Conservation (phyloP, 2,113 vertebrate genomes). For the Calyptommatus sinebrachiatus region DNA sequence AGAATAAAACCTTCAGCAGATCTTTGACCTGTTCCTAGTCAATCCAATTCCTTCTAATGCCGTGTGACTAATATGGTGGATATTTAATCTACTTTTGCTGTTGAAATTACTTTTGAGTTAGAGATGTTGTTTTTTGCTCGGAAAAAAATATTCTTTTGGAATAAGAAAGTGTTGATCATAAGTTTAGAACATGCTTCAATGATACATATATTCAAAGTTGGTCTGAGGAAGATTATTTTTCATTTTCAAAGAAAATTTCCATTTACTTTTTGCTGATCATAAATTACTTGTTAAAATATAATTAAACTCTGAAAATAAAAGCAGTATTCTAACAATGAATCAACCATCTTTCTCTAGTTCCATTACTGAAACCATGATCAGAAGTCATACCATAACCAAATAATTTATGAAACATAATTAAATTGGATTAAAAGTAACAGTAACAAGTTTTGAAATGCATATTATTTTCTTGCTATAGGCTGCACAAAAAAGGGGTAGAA, state of each 20-base stretch:
- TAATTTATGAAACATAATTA: conserved; percentile 58
- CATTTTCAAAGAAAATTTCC: conserved; percentile 41
- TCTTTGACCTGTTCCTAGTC: conserved; percentile 74
- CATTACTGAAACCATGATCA: conserved; percentile 50
- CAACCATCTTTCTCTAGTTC: conserved; percentile 42
- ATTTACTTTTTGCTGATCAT: conserved; percentile 54
- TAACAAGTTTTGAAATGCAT: conserved; percentile 3
- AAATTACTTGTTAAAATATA: conserved; percentile 43
- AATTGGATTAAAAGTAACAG: conserved; percentile 40
- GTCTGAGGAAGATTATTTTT: conserved; percentile 26
- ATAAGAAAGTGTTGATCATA: conserved; percentile 71
- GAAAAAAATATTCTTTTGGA: conserved; percentile 67
- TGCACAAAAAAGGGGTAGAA: conserved; percentile 8
- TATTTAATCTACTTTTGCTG: conserved; percentile 79
- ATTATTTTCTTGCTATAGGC: neutral
- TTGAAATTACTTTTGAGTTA: conserved; percentile 74
- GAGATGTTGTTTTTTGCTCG: conserved; percentile 49
- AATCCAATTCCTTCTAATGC: conserved; percentile 80
- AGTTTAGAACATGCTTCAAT: conserved; percentile 65
- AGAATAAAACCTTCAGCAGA: conserved; percentile 73
- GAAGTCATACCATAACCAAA: conserved; percentile 52
- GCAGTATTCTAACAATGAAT: conserved; percentile 47
- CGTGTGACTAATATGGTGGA: conserved; percentile 80
- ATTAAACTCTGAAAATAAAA: conserved; percentile 64
- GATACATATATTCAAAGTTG: conserved; percentile 41